Evolutionary conservation across 2,797 vertebrate species (phyloP), one percentile per base, ranked within the genome.

Genomic region (Avahi laniger): DNA sequence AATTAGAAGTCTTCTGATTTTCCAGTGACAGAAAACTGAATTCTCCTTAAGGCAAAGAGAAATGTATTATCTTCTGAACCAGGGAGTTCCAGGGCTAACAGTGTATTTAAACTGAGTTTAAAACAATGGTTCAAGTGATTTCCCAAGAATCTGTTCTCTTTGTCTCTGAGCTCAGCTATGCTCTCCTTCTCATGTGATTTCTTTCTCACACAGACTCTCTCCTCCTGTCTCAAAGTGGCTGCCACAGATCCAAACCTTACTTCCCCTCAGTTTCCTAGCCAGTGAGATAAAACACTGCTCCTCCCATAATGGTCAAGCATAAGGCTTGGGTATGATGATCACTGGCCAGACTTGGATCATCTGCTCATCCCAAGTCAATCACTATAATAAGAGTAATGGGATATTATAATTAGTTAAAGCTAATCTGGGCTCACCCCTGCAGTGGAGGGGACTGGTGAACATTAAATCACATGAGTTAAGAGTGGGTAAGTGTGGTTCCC

Each of bases 401-500:
- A 17, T 30, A 52, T 12, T 46, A 65, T 38, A 24, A 70, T 14
- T 93, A n/a, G 26, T 6, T 52, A 50, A n/a, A 81, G 12, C 24
- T 61, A 61, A 7, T 69, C 22, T 54, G 46, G 54, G 10, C 41
- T 26, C n/a, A n/a, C 0, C 15, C 26, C 46, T 41, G 22, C 61
- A 41, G 17, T 63, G 10, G 13, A 84, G 20, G 18, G 3, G 15
- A 75, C 1, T 2, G 5, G 28, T 4, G 0, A 10, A 59, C 18
- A 61, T 61, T 70, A 75, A 97, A 52, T 65, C 52, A 83, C 1
- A 41, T 15, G 38, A 65, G n/a, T 65, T 94, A 94, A 93, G 63
- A 69, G 20, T 50, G 38, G 5, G 6, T 18, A 0, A 92, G 41
- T 18, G 12, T 30, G 7, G 15, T 52, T 91, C 41, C 35, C 28